Evolutionary conservation across 2,113 vertebrate genomes (phyloP).

Genomic region (Hiodon alosoides): DNA sequence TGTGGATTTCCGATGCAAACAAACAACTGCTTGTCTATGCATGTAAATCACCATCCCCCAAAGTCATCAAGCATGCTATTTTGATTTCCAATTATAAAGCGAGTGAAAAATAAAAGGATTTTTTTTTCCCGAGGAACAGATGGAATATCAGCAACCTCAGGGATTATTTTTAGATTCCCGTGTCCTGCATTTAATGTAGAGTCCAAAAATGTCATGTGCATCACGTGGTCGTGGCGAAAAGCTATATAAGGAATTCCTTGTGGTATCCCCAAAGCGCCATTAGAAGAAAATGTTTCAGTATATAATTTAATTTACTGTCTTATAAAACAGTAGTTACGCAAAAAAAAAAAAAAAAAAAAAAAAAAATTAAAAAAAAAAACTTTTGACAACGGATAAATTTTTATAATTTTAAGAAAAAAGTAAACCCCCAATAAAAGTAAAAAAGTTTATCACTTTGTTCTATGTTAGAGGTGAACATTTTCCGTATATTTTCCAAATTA

Average conservation of each 20-base stretch:
- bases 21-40: neutral
- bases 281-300: no score
- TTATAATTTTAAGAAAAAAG: no score
- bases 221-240: neutral
- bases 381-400: no score
- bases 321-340: neutral
- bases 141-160: neutral
- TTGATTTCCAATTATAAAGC: neutral
- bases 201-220: neutral
- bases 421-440: no score
- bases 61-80: neutral
- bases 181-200: neutral
- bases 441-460: no score
- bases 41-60: neutral
- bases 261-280: neutral
- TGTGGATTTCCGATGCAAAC: neutral
- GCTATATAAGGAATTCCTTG: neutral
- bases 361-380: no score
- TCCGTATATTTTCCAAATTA: no score
- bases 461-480: no score
- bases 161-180: neutral
- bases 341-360: no score
- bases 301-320: no score
- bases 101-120: neutral
- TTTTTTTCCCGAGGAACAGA: neutral